Percentiles rank a stretch among this genome's conserved stretches.
Conservation (phyloP, 1,140 invertebrate genomes). For the Drosophila ironensis region DNA sequence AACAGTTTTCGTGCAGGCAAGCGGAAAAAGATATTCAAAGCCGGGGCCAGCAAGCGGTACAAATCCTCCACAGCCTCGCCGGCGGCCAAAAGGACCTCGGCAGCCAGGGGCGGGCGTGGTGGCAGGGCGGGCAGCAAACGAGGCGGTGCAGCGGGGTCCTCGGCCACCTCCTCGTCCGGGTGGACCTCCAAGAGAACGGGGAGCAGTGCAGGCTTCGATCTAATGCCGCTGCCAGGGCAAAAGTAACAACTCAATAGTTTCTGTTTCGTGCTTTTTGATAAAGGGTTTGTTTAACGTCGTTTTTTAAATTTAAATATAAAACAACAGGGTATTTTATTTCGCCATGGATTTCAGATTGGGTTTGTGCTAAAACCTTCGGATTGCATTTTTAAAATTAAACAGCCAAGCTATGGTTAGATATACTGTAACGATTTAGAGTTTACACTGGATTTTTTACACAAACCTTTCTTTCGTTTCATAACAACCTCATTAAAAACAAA, state of each 20-base stretch:
- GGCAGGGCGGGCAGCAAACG: conserved; percentile 31
- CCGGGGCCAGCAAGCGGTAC: conserved; percentile 33
- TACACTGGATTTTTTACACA: conserved; percentile 20
- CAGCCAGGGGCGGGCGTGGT: conserved; percentile 18
- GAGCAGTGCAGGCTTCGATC: conserved; percentile 52
- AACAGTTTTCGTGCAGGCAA: conserved; percentile 48
- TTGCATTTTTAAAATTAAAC: not conserved
- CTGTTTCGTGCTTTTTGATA: not conserved
- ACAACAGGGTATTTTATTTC: not conserved
- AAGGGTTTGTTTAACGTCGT: not conserved
- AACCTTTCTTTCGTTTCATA: conserved; percentile 42
- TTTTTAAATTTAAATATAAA: not conserved
- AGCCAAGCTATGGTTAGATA: not conserved
- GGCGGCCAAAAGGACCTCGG: conserved; percentile 27
- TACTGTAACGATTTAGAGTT: conserved; percentile 9
- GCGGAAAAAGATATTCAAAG: conserved; percentile 53
- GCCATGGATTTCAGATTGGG: not conserved
- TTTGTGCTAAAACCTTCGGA: not conserved
- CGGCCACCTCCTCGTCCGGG: conserved; percentile 15
- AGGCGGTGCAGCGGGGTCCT: conserved; percentile 1
- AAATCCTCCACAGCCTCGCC: conserved; percentile 30
- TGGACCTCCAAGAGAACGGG: conserved; percentile 73
- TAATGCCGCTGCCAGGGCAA: conserved; percentile 75
- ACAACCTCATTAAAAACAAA: conserved; percentile 30
- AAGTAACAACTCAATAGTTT: conserved; percentile 21